Evolutionary conservation across 2,888 invertebrate species (phyloP).

Genomic region (Malthinus flaveolus): DNA sequence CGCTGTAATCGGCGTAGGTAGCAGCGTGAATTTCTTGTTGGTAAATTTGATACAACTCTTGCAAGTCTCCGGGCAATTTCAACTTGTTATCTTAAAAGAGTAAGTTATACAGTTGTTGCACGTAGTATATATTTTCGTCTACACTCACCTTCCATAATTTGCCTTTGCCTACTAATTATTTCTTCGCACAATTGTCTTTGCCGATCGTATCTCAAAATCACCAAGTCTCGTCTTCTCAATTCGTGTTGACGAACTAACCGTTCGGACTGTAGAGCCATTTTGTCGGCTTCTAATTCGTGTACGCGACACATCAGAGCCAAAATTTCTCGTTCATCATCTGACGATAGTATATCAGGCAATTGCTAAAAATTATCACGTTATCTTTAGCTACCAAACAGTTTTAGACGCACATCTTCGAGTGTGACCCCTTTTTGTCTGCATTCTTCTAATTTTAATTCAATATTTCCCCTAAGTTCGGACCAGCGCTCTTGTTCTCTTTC

Average conservation of each 20-base stretch:
- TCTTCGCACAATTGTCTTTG: constrained; percentile 88
- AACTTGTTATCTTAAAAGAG: constrained; percentile 65
- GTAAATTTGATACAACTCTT: constrained; percentile 79
- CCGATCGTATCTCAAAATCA: constrained; percentile 79
- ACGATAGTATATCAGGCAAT: constrained; percentile 80
- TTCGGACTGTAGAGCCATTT: constrained; percentile 88
- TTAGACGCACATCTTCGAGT: constrained; percentile 73
- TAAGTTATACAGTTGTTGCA: not conserved
- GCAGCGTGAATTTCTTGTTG: constrained; percentile 87
- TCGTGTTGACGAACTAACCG: constrained; percentile 85
- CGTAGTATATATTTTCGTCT: not conserved
- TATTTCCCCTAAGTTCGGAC: constrained; percentile 72
- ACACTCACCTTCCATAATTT: constrained; percentile 78
- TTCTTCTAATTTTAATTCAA: constrained; percentile 80
- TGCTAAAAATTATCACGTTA: constrained; percentile 59
- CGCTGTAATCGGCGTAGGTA: constrained; percentile 69
- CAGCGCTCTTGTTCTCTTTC: constrained; percentile 85
- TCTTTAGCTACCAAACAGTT: not conserved
- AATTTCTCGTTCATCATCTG: constrained; percentile 89
- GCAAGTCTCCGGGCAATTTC: constrained; percentile 72
- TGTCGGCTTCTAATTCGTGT: constrained; percentile 93
- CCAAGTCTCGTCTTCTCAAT: constrained; percentile 79
- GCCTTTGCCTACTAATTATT: constrained; percentile 85
- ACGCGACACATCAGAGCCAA: constrained; percentile 86
- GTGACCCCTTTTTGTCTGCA: constrained; percentile 77